Evolutionary conservation across 1,140 invertebrate genomes (phyloP).

Genomic region (Aphelinus atriplicis): DNA sequence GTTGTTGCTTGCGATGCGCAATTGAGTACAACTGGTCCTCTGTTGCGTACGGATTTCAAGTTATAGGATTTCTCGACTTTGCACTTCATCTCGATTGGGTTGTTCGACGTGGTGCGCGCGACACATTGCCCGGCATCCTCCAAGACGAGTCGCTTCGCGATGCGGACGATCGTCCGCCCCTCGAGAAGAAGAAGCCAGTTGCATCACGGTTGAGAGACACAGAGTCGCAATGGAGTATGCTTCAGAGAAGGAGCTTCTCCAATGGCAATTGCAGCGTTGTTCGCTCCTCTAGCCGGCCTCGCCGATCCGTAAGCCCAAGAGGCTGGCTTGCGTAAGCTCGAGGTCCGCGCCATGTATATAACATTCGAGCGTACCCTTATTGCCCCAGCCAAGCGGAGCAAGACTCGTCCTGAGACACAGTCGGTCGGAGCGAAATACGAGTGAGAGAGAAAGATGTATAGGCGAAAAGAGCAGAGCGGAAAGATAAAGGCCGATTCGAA

Average conservation of each 20-base stretch:
- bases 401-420: background rate
- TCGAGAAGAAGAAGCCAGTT: too few species aligned
- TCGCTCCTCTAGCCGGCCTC: slow-evolving; percentile 26
- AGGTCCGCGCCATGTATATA: slow-evolving; percentile 13
- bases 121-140: too few species aligned
- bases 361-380: slow-evolving; percentile 26
- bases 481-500: too few species aligned
- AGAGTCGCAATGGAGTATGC: background rate
- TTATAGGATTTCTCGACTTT: too few species aligned
- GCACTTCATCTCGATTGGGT: too few species aligned
- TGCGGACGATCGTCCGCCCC: too few species aligned
- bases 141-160: too few species aligned
- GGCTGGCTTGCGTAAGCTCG: slow-evolving; percentile 19
- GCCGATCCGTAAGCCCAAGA: slow-evolving; percentile 11
- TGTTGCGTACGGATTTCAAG: too few species aligned
- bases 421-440: too few species aligned
- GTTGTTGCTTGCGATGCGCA: too few species aligned
- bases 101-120: too few species aligned
- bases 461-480: background rate
- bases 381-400: slow-evolving; percentile 13
- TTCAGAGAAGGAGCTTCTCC: background rate
- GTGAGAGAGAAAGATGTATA: background rate
- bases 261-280: slow-evolving; percentile 44
- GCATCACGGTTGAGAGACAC: background rate
- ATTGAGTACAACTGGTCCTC: too few species aligned